Evolutionary conservation across 2,888 invertebrate genomes (phyloP).

Genomic region (Hemaris fuciformis): DNA sequence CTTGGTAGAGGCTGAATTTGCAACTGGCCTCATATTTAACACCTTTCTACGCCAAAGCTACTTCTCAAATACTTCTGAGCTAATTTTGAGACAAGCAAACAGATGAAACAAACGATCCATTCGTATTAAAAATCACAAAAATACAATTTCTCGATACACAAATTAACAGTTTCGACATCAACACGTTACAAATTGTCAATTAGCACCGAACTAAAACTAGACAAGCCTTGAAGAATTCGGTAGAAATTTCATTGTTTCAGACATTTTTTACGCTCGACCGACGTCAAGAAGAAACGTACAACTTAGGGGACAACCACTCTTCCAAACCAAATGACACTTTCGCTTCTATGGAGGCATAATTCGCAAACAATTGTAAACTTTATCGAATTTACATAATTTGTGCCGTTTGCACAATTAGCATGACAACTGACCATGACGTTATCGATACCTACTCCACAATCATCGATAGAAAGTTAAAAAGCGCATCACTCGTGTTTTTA

Average conservation of each 20-base stretch:
- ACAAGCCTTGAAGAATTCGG: conserved; percentile 2
- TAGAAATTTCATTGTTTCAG: conserved; percentile 16
- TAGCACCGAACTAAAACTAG: background rate
- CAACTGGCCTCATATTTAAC: too few relatives aligned
- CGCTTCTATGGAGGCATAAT: background rate
- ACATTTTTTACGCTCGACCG: conserved; percentile 28
- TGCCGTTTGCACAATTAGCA: background rate
- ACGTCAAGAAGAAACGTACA: background rate
- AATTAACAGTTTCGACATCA: background rate
- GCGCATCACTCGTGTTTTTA: conserved; percentile 19
- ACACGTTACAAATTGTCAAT: background rate
- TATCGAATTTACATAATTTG: background rate
- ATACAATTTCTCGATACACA: background rate
- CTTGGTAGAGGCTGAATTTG: too few relatives aligned
- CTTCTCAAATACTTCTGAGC: too few relatives aligned
- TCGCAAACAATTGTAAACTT: background rate
- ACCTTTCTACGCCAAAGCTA: too few relatives aligned
- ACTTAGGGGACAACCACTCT: background rate
- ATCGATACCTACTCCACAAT: background rate
- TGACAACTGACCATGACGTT: background rate
- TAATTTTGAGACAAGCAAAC: too few relatives aligned
- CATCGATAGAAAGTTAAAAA: conserved; percentile 2
- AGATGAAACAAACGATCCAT: too few relatives aligned
- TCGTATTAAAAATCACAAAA: background rate
- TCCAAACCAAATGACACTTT: background rate